These are phyloP conservation scores for Ceyx erithaca DNA, from an alignment of 2,797 vertebrate genomes.

Conservation along the genomic window DNA sequence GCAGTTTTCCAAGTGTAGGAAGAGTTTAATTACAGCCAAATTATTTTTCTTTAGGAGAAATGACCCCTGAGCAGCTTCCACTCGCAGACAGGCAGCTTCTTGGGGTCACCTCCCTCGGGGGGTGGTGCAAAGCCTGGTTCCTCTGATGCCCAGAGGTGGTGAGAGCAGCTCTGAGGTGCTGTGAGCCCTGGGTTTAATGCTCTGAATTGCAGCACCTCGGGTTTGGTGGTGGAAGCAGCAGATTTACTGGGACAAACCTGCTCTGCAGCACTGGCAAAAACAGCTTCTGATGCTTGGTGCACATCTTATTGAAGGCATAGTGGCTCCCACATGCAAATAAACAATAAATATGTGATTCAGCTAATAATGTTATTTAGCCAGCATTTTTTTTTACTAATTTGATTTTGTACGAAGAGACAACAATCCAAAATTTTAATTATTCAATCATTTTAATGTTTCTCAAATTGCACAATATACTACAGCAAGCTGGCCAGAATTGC, in stretches of 20 bases:
- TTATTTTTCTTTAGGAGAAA: not conserved
- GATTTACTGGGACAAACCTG: not conserved
- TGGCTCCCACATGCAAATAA: accelerated
- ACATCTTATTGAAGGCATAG: accelerated
- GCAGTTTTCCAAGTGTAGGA: accelerated
- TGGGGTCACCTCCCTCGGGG: accelerated
- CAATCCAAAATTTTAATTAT: not conserved
- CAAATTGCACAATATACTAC: accelerated
- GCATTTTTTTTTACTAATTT: not conserved
- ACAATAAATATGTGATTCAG: not conserved
- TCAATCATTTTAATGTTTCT: not conserved
- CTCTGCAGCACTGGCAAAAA: accelerated
- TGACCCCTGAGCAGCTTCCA: accelerated
- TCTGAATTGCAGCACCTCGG: not conserved
- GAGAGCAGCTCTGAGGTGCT: accelerated
- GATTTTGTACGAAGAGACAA: not conserved
- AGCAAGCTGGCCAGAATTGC: accelerated
- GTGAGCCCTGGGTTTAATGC: not conserved
- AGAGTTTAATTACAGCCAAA: accelerated
- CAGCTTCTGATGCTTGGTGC: accelerated
- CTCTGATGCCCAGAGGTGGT: accelerated
- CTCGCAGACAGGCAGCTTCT: accelerated
- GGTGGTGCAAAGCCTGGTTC: not conserved
- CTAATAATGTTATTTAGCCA: not conserved
- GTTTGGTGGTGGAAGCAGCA: not conserved